Evolutionary conservation across 1,140 invertebrate species (phyloP), one percentile per base, ranked within the genome.

Genomic region (Yoshiicerus persimilis): DNA sequence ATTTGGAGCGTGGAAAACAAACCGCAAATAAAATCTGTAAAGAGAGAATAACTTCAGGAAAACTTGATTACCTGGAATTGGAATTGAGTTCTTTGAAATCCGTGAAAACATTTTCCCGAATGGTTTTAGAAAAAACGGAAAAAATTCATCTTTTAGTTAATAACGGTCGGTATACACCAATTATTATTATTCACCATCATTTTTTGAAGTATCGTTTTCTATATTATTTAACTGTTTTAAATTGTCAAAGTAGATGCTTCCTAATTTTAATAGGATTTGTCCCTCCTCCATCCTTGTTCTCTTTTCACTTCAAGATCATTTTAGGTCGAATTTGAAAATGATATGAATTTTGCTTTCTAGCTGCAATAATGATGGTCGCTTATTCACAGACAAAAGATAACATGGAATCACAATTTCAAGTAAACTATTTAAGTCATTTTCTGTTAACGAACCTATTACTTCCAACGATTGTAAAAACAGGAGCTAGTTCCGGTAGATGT

Each of bases 321-420:
- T n/a, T n/a, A n/a, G n/a, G n/a, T n/a, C n/a, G n/a, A 84, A 27
- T 86, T 91, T 41, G 39, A 47, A 47, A 47, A 47, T 47, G 11
- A 41, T 41, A 41, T 8, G 13, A 8, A 8, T 41, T 47, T 1
- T 47, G n/a, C 25, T 90, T 93, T 94, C 80, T 90, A 96, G 96
- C 97, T 92, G 97, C 96, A 34, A 95, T 97, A 47, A 97, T 98
- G 97, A 96, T 96, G 91, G 94, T 94, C 2, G 96, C 96, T 32
- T 96, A 95, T 89, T 93, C 93, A 75, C 92, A 96, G 89, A 97
- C 96, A 0, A 93, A 94, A 91, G 96, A 97, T 92, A 96, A 96
- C 1, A 95, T 95, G 91, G 97, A 98, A 92, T 94, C 94, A 30
- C 97, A 97, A 27, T 70, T 70, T 70, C 64, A 70, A 70, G 25